Conservation (phyloP, 2,113 vertebrate genomes). For the Apodemus sylvaticus region DNA sequence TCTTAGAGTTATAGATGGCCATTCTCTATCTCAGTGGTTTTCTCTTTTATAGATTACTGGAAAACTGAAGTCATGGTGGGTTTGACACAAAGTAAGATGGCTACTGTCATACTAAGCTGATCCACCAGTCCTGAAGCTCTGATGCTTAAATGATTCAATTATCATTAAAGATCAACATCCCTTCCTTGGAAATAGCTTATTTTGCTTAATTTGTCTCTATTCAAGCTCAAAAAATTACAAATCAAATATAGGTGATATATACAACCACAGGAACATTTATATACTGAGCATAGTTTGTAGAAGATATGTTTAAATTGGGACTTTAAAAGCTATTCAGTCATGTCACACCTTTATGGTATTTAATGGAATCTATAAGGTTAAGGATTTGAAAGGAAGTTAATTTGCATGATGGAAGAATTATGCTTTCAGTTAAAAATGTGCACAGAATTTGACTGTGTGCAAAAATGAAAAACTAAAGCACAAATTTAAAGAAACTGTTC, state of each 20-base stretch:
- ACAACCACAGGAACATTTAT: too few species aligned
- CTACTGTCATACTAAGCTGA: background rate
- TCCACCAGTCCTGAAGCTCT: background rate
- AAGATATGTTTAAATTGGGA: too few species aligned
- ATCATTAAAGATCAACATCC: background rate
- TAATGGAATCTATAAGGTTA: background rate
- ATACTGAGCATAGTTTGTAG: too few species aligned
- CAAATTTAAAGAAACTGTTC: background rate
- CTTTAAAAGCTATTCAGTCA: background rate
- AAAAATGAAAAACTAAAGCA: background rate
- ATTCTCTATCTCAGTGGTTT: too few species aligned
- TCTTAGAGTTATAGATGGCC: background rate
- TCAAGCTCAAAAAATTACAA: background rate
- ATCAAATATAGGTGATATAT: too few species aligned
- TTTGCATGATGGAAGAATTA: background rate
- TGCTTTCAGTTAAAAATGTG: conserved; percentile 38
- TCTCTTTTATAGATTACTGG: background rate
- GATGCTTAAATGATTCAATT: background rate
- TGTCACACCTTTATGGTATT: conserved; percentile 16
- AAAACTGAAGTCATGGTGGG: background rate
- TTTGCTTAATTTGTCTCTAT: background rate
- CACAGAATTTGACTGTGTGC: background rate
- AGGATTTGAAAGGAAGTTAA: background rate
- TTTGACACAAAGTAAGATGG: background rate
- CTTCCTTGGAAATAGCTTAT: background rate